Conservation (phyloP, 2,888 invertebrate species). For the Scaptodrosophila latifasciaeformis region DNA sequence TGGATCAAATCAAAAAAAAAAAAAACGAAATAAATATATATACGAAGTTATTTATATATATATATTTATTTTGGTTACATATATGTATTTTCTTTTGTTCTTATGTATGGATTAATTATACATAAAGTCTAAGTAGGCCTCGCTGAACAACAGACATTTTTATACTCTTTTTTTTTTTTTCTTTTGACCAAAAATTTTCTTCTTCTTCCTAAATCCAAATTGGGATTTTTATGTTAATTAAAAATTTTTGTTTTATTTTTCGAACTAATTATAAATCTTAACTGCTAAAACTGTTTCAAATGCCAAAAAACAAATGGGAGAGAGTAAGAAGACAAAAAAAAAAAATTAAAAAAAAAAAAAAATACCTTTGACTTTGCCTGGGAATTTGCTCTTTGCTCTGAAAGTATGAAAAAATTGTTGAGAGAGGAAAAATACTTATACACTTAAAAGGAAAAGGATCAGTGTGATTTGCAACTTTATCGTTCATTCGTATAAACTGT, state of each 20-base stretch:
- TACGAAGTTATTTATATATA: conserved; percentile 25
- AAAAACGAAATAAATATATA: conserved; percentile 18
- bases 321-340: too few species aligned
- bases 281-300: too few species aligned
- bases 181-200: conserved; percentile 3
- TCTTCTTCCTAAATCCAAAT: background rate
- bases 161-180: too few species aligned
- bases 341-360: background rate
- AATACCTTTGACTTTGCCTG: background rate
- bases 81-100: too few species aligned
- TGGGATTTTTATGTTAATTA: conserved; percentile 2
- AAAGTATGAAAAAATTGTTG: background rate
- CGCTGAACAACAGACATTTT: conserved; percentile 19
- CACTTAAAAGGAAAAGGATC: background rate
- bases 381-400: background rate
- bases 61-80: too few species aligned
- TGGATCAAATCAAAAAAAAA: conserved; percentile 9
- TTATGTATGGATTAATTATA: conserved; percentile 28
- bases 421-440: conserved; percentile 7
- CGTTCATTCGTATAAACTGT: background rate
- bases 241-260: too few species aligned
- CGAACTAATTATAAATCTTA: too few species aligned
- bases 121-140: conserved; percentile 28
- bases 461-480: conserved; percentile 6
- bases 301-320: too few species aligned